A percentile compares a stretch with the other conserved stretches of the same genome.
Conservation (phyloP, 2,888 invertebrate genomes). For the Anoplius nigerrimus region DNA sequence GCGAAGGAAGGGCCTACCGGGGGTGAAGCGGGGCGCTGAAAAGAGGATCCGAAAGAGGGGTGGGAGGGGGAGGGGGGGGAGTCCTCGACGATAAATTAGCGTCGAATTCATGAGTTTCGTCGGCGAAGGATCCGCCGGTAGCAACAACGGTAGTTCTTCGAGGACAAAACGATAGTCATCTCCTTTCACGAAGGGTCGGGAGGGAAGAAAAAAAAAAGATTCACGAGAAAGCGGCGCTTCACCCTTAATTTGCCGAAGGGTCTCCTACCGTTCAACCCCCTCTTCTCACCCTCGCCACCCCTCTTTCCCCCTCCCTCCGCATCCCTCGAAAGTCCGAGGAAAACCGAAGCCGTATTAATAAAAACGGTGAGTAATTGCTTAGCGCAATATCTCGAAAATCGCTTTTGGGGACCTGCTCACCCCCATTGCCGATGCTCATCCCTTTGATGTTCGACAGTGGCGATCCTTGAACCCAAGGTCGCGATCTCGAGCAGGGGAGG, state of each 20-base stretch:
- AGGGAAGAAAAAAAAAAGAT: too few species aligned
- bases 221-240: slow-evolving; percentile 50
- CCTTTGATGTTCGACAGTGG: slow-evolving; percentile 22
- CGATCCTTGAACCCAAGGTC: too few species aligned
- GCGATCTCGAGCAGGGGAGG: too few species aligned
- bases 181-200: slow-evolving; percentile 54
- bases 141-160: slow-evolving; percentile 55
- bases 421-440: not conserved
- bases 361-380: slow-evolving; percentile 59
- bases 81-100: slow-evolving; percentile 52
- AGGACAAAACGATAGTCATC: slow-evolving; percentile 61
- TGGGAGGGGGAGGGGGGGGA: slow-evolving; percentile 14
- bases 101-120: slow-evolving; percentile 56
- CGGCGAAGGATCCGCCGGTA: slow-evolving; percentile 42
- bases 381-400: slow-evolving; percentile 58
- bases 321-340: slow-evolving; percentile 7
- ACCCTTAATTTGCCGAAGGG: slow-evolving; percentile 54
- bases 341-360: slow-evolving; percentile 53
- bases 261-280: not conserved
- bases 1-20: not conserved
- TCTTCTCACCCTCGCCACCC: slow-evolving; percentile 6
- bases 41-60: slow-evolving; percentile 7
- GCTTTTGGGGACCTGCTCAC: slow-evolving; percentile 12
- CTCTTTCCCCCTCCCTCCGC: not conserved
- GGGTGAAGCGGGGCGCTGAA: too few species aligned